Evolutionary conservation across 2,888 invertebrate genomes (phyloP).

Genomic region (Listrodromus nycthemerus): DNA sequence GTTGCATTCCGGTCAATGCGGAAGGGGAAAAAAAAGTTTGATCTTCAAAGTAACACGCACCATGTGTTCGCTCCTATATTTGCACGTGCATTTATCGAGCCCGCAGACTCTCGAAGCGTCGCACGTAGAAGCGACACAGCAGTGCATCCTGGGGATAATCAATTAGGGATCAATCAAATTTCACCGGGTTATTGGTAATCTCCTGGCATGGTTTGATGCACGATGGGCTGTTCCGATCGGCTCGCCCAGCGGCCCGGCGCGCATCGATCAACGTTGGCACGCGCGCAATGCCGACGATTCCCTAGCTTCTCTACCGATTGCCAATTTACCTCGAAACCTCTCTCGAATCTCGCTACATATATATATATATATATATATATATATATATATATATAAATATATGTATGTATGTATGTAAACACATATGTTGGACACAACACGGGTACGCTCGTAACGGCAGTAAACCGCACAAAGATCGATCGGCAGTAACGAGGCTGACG

Average conservation of each 20-base stretch:
- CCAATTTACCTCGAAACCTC: slow-evolving; percentile 56
- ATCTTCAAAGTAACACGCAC: not conserved
- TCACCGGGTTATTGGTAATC: slow-evolving; percentile 58
- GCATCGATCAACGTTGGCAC: slow-evolving; percentile 43
- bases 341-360: slow-evolving; percentile 22
- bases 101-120: not conserved
- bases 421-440: slow-evolving; percentile 5
- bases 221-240: slow-evolving; percentile 17
- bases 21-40: not conserved
- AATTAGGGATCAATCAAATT: slow-evolving; percentile 56
- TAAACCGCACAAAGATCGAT: not conserved
- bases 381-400: not conserved
- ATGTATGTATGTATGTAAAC: no score
- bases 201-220: slow-evolving; percentile 45
- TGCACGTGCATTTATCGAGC: not conserved
- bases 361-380: not conserved
- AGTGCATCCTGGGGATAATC: slow-evolving; percentile 38
- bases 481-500: no score
- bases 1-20: not conserved
- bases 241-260: slow-evolving; percentile 40
- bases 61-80: not conserved
- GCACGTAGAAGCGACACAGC: not conserved
- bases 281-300: slow-evolving; percentile 18
- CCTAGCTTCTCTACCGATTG: slow-evolving; percentile 59
- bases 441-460: not conserved